Evolutionary conservation across 2,113 vertebrate genomes (phyloP).

Genomic region (Etheostoma spectabile): DNA sequence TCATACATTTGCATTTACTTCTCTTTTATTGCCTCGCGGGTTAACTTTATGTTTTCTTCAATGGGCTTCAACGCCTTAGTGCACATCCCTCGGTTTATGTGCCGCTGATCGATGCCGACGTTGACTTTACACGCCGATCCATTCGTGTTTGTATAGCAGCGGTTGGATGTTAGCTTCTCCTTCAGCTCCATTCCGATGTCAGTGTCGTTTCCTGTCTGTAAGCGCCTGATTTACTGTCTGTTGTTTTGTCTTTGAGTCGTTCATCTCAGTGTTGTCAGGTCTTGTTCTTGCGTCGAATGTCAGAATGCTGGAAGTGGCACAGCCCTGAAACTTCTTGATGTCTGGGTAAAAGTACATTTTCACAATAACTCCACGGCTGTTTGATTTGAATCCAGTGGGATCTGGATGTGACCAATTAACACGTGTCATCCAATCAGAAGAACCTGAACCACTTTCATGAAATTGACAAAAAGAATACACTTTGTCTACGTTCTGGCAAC

Average conservation of each 20-base stretch:
- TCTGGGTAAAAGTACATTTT: not conserved
- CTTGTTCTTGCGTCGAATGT: too few species aligned
- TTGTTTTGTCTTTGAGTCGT: conserved; percentile 8
- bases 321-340: too few species aligned
- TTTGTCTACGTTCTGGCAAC: too few species aligned
- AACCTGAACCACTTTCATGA: too few species aligned
- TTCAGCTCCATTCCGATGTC: conserved; percentile 27
- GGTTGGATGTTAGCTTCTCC: conserved; percentile 6
- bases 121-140: conserved; percentile 8
- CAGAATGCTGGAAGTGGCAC: not conserved
- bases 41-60: not conserved
- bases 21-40: not conserved
- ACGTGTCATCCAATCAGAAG: too few species aligned
- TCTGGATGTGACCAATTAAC: not conserved
- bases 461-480: too few species aligned
- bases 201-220: not conserved
- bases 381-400: not conserved
- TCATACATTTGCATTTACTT: not conserved
- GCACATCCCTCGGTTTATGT: fast-evolving
- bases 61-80: not conserved
- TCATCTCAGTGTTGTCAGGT: not conserved
- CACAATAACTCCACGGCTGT: not conserved
- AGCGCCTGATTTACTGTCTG: not conserved
- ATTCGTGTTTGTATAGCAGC: not conserved
- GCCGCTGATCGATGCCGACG: conserved; percentile 3